Evolutionary conservation across 2,797 vertebrate genomes (phyloP).

Genomic region (Microctenopoma steveboyesi): DNA sequence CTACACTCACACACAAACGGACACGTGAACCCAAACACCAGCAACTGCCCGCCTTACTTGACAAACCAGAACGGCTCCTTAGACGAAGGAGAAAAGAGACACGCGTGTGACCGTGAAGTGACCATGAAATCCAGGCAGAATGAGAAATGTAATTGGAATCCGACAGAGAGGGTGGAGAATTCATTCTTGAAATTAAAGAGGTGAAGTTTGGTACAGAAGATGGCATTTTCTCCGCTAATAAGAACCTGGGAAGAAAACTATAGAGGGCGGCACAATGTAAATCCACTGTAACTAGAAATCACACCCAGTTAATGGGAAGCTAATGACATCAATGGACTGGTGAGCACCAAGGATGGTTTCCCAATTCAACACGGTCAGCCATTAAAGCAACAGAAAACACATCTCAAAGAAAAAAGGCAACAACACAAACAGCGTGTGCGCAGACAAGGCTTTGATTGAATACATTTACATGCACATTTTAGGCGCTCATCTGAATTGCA

Average conservation of each 20-base stretch:
- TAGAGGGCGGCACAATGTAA: slow-evolving; percentile 53
- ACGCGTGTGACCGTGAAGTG: slow-evolving; percentile 62
- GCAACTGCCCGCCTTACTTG: slow-evolving; percentile 27
- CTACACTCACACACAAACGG: slow-evolving; percentile 9
- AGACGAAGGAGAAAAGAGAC: slow-evolving; percentile 66
- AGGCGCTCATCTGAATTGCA: not conserved
- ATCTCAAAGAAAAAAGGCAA: slow-evolving; percentile 24
- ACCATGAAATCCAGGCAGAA: slow-evolving; percentile 78
- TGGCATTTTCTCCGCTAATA: slow-evolving; percentile 66
- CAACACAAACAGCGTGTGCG: too few species aligned
- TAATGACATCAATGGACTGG: slow-evolving; percentile 72
- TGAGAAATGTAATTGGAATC: slow-evolving; percentile 78
- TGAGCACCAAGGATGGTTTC: slow-evolving; percentile 49
- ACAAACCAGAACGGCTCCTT: slow-evolving; percentile 31
- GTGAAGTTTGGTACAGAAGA: slow-evolving; percentile 66
- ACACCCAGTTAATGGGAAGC: slow-evolving; percentile 65
- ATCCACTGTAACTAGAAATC: slow-evolving; percentile 67
- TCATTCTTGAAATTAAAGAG: slow-evolving; percentile 76
- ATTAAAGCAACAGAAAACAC: slow-evolving; percentile 11
- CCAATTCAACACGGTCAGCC: slow-evolving; percentile 40
- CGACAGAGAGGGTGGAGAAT: slow-evolving; percentile 67
- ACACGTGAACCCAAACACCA: slow-evolving; percentile 15
- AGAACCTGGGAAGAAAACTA: slow-evolving; percentile 34
- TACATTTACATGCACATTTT: not conserved
- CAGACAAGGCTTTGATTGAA: not conserved